phyloP scores from a whole-genome alignment of 1,140 invertebrate species.

The Tetraneura akinire region DNA sequence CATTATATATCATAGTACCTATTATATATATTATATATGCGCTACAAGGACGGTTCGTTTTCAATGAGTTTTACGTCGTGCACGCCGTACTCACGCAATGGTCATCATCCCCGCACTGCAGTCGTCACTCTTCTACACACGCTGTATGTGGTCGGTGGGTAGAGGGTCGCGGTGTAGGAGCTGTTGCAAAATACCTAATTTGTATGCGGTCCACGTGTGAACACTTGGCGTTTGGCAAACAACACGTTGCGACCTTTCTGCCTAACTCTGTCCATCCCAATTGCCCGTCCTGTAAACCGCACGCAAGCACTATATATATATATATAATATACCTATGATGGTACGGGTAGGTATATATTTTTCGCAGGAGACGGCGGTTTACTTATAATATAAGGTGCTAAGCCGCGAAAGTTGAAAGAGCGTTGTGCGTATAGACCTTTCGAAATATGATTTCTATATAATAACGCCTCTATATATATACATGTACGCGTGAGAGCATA shows the following conservation, averaged over 20 bases:
- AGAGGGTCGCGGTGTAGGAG: not conserved
- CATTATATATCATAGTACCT: no score
- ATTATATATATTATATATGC: no score
- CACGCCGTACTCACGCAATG: not conserved
- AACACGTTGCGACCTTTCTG: constrained; percentile 42
- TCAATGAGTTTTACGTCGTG: constrained; percentile 31
- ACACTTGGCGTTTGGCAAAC: constrained; percentile 48
- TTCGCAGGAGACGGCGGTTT: no score
- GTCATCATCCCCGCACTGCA: not conserved
- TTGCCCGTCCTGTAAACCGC: no score
- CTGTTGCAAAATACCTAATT: constrained; percentile 43
- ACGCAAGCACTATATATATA: no score
- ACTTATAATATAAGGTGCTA: constrained; percentile 44
- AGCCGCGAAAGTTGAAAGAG: not conserved
- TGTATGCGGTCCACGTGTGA: constrained; percentile 35
- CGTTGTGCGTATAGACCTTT: not conserved
- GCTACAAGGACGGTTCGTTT: not conserved
- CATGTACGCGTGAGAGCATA: not conserved
- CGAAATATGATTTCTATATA: constrained; percentile 2
- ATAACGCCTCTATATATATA: no score
- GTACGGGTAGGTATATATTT: no score
- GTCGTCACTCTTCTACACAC: not conserved
- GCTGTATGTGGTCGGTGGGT: not conserved
- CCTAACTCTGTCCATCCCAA: not conserved
- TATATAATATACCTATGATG: no score